Evolutionary conservation across 2,888 invertebrate genomes (phyloP).

Genomic region (Standfussiana lucernea): DNA sequence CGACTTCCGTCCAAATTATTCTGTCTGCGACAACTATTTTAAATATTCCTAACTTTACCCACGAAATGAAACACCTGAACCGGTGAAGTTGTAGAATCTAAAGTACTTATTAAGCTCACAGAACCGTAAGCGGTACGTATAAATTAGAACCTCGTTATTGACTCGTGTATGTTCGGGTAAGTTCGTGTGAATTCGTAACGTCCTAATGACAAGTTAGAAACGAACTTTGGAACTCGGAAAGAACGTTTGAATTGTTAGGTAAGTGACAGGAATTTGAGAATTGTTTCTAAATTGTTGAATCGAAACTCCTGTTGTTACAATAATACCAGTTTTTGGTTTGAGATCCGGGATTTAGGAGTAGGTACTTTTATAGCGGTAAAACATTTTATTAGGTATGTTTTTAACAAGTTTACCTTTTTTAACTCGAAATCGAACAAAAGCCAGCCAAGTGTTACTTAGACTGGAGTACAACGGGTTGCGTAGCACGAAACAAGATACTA

Average conservation of each 20-base stretch:
- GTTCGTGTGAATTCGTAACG: conserved; percentile 35
- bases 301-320: neutral
- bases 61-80: conserved; percentile 49
- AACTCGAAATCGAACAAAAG: neutral
- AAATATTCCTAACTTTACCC: conserved; percentile 30
- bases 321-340: neutral
- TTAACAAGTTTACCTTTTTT: neutral
- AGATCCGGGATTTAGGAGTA: neutral
- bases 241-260: neutral
- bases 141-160: conserved; percentile 55
- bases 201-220: conserved; percentile 39
- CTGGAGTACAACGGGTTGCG: neutral
- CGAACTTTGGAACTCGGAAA: conserved; percentile 15
- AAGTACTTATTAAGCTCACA: conserved; percentile 30
- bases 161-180: conserved; percentile 25
- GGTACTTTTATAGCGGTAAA: neutral
- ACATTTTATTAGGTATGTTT: neutral
- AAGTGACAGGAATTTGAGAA: neutral
- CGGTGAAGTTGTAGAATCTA: conserved; percentile 32
- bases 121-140: conserved; percentile 30
- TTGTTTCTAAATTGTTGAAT: neutral
- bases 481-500: neutral
- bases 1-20: neutral
- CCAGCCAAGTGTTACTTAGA: neutral
- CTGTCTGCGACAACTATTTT: conserved; percentile 3